These are phyloP conservation scores for Hippocampus abdominalis DNA, from an alignment of 2,113 vertebrate species.

Conservation along the genomic window DNA sequence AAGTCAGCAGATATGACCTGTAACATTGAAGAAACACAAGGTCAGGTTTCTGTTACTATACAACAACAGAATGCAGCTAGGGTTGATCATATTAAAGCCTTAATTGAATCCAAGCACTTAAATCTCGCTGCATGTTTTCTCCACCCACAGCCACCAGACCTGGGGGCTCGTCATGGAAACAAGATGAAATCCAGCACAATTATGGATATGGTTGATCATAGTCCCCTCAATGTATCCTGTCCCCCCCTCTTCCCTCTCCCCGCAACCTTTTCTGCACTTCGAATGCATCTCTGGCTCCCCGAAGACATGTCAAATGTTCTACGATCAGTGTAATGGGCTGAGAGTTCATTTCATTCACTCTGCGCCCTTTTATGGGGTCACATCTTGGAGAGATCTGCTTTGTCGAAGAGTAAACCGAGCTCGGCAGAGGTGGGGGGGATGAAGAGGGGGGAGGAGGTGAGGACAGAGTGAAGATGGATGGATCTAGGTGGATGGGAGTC, in stretches of 20 bases:
- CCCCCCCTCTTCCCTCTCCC: neutral
- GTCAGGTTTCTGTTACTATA: constrained; percentile 29
- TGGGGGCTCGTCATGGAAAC: constrained; percentile 24
- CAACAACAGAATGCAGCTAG: constrained; percentile 21
- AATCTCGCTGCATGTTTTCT: constrained; percentile 15
- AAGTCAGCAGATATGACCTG: constrained; percentile 21
- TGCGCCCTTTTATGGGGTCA: constrained; percentile 72
- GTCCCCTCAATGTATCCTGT: neutral
- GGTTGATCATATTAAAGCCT: constrained; percentile 38
- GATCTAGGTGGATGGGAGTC: constrained; percentile 27
- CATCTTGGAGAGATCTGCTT: constrained; percentile 63
- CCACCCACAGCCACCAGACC: constrained; percentile 14
- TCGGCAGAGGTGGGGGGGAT: constrained; percentile 41
- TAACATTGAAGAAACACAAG: constrained; percentile 21
- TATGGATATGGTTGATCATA: constrained; percentile 46
- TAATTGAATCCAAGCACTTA: constrained; percentile 45
- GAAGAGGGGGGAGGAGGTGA: too few relatives aligned
- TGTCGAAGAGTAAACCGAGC: constrained; percentile 58
- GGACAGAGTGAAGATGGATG: constrained; percentile 8
- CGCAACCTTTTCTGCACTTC: constrained; percentile 6
- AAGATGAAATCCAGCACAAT: constrained; percentile 56
- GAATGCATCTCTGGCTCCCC: constrained; percentile 52
- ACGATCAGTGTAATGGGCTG: constrained; percentile 69
- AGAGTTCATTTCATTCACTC: constrained; percentile 71
- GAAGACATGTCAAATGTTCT: constrained; percentile 69